These are phyloP conservation scores for Eilema caniola DNA, from an alignment of 2,888 invertebrate genomes.

Conservation along the genomic window DNA sequence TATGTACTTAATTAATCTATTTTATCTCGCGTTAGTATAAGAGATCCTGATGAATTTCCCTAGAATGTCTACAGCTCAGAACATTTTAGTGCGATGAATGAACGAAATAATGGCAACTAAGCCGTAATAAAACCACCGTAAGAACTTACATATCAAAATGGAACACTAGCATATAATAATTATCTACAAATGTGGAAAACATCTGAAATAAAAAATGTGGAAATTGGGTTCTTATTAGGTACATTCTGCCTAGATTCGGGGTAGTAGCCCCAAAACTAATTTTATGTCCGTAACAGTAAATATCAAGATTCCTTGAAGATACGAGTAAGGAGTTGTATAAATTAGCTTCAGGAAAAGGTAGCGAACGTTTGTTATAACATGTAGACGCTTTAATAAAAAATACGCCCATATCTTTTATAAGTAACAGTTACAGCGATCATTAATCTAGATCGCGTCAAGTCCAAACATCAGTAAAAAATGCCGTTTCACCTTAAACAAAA, in stretches of 20 bases:
- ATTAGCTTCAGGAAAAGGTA: conserved; percentile 14
- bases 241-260: background rate
- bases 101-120: too few species aligned
- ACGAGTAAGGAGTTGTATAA: conserved; percentile 23
- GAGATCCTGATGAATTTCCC: too few species aligned
- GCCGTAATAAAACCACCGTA: background rate
- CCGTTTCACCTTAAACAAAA: conserved; percentile 46
- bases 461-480: conserved; percentile 44
- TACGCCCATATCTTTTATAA: conserved; percentile 29
- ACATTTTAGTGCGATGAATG: too few species aligned
- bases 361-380: conserved; percentile 25
- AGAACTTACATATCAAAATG: background rate
- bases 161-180: background rate
- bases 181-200: background rate
- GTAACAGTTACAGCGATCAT: conserved; percentile 36
- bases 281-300: conserved; percentile 26
- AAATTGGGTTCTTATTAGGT: background rate
- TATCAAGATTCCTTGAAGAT: conserved; percentile 19
- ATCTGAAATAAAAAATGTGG: background rate
- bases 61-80: too few species aligned
- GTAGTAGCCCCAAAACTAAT: conserved; percentile 24
- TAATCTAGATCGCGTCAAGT: conserved; percentile 36
- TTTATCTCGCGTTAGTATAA: too few species aligned
- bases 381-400: conserved; percentile 28
- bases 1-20: too few species aligned